Evolutionary conservation across 2,888 invertebrate genomes (phyloP).

Genomic region (Megalurothrips usitatus): DNA sequence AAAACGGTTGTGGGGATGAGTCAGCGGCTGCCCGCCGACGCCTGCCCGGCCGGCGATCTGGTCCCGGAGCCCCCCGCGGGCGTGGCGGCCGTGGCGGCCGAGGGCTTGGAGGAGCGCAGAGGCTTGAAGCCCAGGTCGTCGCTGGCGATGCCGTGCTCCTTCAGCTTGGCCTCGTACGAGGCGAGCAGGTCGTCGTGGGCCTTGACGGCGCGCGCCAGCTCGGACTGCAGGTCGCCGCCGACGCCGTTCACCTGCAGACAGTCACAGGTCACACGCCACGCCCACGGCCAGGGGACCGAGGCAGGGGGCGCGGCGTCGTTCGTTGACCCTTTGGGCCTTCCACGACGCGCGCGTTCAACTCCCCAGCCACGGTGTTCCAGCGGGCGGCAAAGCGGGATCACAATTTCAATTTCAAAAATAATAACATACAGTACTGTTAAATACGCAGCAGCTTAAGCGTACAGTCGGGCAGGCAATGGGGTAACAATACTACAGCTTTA

Average conservation of each 20-base stretch:
- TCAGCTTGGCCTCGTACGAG: constrained; percentile 13
- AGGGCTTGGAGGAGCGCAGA: neutral
- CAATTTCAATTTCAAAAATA: too few species aligned
- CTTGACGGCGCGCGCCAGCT: constrained; percentile 17
- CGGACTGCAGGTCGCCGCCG: neutral
- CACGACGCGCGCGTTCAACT: neutral
- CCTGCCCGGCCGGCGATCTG: neutral
- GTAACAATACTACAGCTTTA: too few species aligned
- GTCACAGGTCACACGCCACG: neutral
- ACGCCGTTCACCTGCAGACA: neutral
- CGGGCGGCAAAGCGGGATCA: neutral
- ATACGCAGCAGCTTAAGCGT: too few species aligned
- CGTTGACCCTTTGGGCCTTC: neutral
- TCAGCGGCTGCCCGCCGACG: neutral
- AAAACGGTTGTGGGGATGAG: neutral
- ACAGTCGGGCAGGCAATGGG: too few species aligned
- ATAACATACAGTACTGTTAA: too few species aligned
- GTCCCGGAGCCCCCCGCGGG: neutral
- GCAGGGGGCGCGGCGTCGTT: neutral
- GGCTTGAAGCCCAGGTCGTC: constrained; percentile 21
- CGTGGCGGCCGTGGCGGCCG: neutral
- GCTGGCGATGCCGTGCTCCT: neutral
- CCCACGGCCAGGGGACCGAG: neutral
- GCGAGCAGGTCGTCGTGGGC: constrained; percentile 21
- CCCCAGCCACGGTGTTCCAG: neutral